phyloP scores from a whole-genome alignment of 2,888 invertebrate genomes.

The Pemphredon lugubris region DNA sequence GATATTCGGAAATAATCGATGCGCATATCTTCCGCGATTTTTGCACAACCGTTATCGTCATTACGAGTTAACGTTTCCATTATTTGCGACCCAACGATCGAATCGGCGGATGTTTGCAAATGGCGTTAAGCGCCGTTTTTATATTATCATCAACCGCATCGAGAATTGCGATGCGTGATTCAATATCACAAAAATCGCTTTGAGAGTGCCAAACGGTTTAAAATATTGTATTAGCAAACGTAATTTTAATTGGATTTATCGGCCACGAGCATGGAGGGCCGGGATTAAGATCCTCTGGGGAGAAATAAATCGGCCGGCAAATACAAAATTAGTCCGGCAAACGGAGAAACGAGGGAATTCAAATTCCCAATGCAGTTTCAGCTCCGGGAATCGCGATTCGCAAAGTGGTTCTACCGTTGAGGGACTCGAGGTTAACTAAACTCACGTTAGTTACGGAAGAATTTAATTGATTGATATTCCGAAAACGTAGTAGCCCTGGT shows the following conservation, averaged over 20 bases:
- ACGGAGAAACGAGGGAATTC: neutral
- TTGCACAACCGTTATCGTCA: too few species aligned
- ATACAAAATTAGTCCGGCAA: slow-evolving; percentile 25
- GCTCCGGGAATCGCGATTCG: neutral
- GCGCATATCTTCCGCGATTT: slow-evolving; percentile 9
- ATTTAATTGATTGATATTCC: too few species aligned
- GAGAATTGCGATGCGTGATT: too few species aligned
- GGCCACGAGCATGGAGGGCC: slow-evolving; percentile 3
- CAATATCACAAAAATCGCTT: too few species aligned
- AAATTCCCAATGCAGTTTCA: neutral
- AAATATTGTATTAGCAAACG: slow-evolving; percentile 1
- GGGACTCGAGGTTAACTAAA: neutral
- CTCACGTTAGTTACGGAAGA: neutral
- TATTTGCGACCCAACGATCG: too few species aligned
- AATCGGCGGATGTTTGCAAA: too few species aligned
- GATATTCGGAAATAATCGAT: neutral
- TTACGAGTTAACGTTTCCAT: too few species aligned
- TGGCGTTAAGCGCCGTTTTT: too few species aligned
- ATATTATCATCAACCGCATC: too few species aligned
- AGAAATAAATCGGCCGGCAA: slow-evolving; percentile 28
- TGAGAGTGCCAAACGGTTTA: too few species aligned
- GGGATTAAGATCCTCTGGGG: slow-evolving; percentile 17
- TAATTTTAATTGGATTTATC: slow-evolving; percentile 41
- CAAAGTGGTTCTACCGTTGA: neutral
- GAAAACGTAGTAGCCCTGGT: too few species aligned